phyloP scores from a whole-genome alignment of 2,888 invertebrate genomes.

The Epistrophe eligans region DNA sequence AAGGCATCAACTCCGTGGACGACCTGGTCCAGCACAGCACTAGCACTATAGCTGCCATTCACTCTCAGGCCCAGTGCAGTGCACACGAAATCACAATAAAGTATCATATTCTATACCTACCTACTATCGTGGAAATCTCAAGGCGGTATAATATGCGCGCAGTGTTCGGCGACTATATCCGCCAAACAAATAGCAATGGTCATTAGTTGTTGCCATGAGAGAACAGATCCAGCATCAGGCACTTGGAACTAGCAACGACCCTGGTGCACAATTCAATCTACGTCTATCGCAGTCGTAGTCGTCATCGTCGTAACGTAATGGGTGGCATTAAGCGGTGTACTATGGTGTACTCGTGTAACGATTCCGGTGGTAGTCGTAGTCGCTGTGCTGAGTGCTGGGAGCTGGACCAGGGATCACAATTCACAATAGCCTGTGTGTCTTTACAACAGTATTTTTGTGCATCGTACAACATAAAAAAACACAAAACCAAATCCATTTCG shows the following conservation, averaged over 20 bases:
- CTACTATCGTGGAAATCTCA: conserved; percentile 65
- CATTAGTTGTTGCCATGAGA: conserved; percentile 70
- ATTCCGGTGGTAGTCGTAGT: conserved; percentile 69
- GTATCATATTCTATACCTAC: conserved; percentile 70
- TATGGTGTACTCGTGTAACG: conserved; percentile 76
- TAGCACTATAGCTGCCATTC: conserved; percentile 28
- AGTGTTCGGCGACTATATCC: conserved; percentile 63
- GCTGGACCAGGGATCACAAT: conserved; percentile 50
- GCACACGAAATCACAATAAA: conserved; percentile 76
- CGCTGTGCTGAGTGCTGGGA: not conserved
- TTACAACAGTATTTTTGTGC: conserved; percentile 66
- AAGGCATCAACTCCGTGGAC: conserved; percentile 42
- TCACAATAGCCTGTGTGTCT: conserved; percentile 70
- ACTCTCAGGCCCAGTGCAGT: conserved; percentile 36
- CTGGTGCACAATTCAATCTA: conserved; percentile 75
- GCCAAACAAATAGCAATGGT: conserved; percentile 75
- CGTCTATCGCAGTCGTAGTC: conserved; percentile 66
- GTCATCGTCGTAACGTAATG: conserved; percentile 66
- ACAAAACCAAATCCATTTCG: conserved; percentile 66
- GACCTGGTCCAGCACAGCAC: conserved; percentile 29
- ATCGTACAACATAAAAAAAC: conserved; percentile 70
- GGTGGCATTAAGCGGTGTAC: conserved; percentile 76
- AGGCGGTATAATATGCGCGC: conserved; percentile 68
- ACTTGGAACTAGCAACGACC: conserved; percentile 34
- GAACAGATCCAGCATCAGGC: conserved; percentile 21